Evolutionary conservation across 2,113 vertebrate genomes (phyloP), one percentile per base, ranked within the genome.

Genomic region (Corydoras sp.): DNA sequence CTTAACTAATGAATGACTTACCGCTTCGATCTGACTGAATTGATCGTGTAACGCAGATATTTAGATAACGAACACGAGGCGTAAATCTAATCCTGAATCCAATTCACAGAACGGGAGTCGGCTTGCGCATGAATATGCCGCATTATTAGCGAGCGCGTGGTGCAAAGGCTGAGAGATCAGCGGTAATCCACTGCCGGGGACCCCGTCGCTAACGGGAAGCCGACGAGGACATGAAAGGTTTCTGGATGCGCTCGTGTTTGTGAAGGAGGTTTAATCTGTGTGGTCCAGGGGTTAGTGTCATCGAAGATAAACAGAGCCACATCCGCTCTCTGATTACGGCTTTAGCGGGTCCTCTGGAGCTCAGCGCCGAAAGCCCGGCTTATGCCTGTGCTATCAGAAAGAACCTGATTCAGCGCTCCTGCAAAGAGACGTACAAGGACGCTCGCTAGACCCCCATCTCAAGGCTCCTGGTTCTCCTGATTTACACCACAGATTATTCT

Each of bases 251-350:
- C 83, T 84, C 83, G 80, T 82, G 72, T 70, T 71, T 75, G 76
- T 80, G 78, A 79, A 67, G 75, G 80, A 82, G 80, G 79, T 87
- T 82, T 76, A 76, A 72, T 79, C 84, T 85, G 84, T 86, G 83
- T 83, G 86, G 83, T 80, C 81, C 74, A 61, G 29, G 79, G 81
- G 84, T 82, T 79, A 71, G 62, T 79, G 83, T 76, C 83, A 83
- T 81, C 82, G 76, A 86, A 85, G 85, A 87, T 76, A 86, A 90
- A 89, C 86, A 86, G 79, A 77, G 73, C 79, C 82, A 68, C 69
- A 71, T 77, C 78, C 71, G 71, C 68, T 55, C 60, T 79, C 81
- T 85, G 85, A 87, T 86, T 80, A 79, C 80, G 80, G 82, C 79
- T 87, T 86, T 84, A 84, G 83, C 81, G 80, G 83, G 78, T 24